phyloP scores from a whole-genome alignment of 2,888 invertebrate genomes.

The Cephus spinipes region DNA sequence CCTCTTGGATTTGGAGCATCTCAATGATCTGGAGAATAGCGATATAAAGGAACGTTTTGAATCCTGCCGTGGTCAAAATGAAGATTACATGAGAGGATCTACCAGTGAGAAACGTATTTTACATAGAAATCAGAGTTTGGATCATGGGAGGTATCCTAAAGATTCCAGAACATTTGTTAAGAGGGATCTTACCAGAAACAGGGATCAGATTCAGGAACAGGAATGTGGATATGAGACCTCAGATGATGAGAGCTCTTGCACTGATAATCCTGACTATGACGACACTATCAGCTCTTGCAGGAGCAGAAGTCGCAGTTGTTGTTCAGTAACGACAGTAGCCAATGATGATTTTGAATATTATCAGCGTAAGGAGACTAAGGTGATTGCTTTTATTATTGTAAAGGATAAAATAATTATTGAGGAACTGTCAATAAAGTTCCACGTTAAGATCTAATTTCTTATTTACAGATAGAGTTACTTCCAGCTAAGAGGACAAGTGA shows the following conservation, averaged over 20 bases:
- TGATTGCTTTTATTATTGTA: conserved; percentile 23
- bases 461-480: conserved; percentile 49
- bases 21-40: conserved; percentile 14
- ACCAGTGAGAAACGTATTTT: conserved; percentile 35
- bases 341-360: conserved; percentile 76
- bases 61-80: background rate
- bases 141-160: conserved; percentile 42
- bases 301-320: conserved; percentile 68
- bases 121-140: conserved; percentile 60
- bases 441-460: background rate
- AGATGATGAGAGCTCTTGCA: conserved; percentile 61
- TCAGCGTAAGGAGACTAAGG: conserved; percentile 65
- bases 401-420: background rate
- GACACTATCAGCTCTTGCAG: conserved; percentile 65
- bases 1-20: background rate
- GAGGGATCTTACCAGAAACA: conserved; percentile 34
- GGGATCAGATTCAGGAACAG: conserved; percentile 21
- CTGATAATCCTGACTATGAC: conserved; percentile 59
- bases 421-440: background rate
- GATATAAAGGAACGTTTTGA: background rate
- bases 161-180: conserved; percentile 57
- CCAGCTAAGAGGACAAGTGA: conserved; percentile 41
- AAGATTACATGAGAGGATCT: conserved; percentile 32
- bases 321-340: conserved; percentile 74
- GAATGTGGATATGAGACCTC: conserved; percentile 57